Evolutionary conservation across 2,113 vertebrate species (phyloP).

Genomic region (Halcyon malimbica): DNA sequence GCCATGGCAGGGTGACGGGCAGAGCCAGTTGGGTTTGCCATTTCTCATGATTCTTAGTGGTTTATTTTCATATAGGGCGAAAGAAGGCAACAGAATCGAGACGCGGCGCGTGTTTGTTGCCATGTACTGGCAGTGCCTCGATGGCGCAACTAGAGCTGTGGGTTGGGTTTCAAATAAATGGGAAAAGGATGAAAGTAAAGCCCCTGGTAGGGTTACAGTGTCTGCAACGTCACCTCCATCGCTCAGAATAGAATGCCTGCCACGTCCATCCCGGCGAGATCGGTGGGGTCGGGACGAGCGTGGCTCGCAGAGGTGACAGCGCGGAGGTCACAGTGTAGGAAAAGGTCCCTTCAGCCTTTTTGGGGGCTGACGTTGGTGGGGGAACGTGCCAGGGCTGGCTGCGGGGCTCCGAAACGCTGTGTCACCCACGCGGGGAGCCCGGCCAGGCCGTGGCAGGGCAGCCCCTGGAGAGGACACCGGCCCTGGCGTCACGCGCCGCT

Average conservation of each 20-base stretch:
- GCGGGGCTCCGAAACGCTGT: neutral
- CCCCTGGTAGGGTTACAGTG: neutral
- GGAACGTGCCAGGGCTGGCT: neutral
- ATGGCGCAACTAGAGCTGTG: neutral
- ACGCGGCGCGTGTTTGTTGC: neutral
- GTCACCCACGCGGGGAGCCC: neutral
- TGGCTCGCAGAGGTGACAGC: neutral
- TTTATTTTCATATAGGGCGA: neutral
- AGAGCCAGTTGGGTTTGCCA: neutral
- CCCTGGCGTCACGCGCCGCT: rapidly evolving
- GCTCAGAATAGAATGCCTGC: neutral
- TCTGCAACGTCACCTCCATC: rapidly evolving
- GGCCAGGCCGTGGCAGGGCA: neutral
- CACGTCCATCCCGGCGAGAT: rapidly evolving
- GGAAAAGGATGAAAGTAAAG: neutral
- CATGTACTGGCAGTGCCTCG: rapidly evolving
- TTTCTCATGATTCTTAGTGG: too few relatives aligned
- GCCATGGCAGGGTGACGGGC: neutral
- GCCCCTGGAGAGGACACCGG: neutral
- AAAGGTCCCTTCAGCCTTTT: neutral
- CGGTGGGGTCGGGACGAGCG: neutral
- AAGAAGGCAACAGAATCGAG: neutral
- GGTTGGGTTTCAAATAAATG: neutral
- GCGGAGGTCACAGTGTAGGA: neutral
- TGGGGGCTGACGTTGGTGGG: neutral